These are phyloP conservation scores for Desmophyllum pertusum DNA, from an alignment of 92 coral and sea anemone genomes.

Conservation along the genomic window DNA sequence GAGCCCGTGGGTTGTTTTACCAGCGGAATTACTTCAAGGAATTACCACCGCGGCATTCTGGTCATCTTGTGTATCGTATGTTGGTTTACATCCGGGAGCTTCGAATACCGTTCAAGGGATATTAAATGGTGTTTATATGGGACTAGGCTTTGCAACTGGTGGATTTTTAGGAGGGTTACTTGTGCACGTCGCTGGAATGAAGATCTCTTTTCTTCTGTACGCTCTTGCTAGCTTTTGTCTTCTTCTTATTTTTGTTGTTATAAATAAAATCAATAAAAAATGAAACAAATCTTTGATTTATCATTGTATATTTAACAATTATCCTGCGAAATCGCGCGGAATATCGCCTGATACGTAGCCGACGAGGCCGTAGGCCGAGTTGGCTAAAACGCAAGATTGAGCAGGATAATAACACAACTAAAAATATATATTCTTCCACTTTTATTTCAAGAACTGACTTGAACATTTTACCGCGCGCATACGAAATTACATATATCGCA, in stretches of 20 bases:
- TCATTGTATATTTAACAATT: not conserved
- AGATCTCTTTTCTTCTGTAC: conserved; percentile 77
- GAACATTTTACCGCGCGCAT: too few relatives aligned
- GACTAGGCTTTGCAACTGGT: conserved; percentile 94
- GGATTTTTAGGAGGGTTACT: conserved; percentile 92
- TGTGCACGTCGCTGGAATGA: conserved; percentile 81
- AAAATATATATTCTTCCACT: too few relatives aligned
- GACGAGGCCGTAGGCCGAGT: too few relatives aligned
- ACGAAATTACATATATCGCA: too few relatives aligned
- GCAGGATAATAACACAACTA: too few relatives aligned
- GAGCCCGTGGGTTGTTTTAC: conserved; percentile 95
- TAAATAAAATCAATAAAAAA: conserved; percentile 27
- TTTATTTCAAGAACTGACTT: too few relatives aligned
- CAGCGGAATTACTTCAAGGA: conserved; percentile 94
- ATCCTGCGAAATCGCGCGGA: too few relatives aligned
- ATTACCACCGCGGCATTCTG: conserved; percentile 98
- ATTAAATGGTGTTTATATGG: conserved; percentile 93
- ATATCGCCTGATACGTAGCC: too few relatives aligned
- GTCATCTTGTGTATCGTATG: conserved; percentile 96
- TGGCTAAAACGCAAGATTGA: too few relatives aligned
- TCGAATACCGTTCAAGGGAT: conserved; percentile 91
- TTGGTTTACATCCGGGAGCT: conserved; percentile 89
- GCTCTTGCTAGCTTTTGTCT: conserved; percentile 66
- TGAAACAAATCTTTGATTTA: not conserved
- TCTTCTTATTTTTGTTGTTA: conserved; percentile 53